A percentile compares a stretch with the other conserved stretches of the same genome.
phyloP scores from a whole-genome alignment of 1,140 invertebrate species.

The Drosophila grimshawi region DNA sequence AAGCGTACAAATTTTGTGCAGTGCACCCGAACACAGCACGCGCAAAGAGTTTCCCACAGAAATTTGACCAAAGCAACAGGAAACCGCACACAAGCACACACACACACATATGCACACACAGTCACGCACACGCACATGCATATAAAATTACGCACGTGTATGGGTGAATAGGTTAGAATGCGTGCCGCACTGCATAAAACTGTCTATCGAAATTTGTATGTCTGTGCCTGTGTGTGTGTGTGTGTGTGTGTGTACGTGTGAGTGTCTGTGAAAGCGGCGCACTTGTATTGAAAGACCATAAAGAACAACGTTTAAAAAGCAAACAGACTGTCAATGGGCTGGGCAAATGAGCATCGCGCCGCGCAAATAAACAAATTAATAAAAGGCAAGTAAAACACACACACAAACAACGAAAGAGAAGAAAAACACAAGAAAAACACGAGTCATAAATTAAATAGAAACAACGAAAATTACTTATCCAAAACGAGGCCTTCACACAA shows the following conservation, averaged over 20 bases:
- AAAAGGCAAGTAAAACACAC: slow-evolving; percentile 72
- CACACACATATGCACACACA: slow-evolving; percentile 20
- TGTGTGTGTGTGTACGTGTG: slow-evolving; percentile 22
- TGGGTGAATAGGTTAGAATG: slow-evolving; percentile 22
- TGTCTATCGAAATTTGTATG: slow-evolving; percentile 49
- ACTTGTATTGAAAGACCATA: slow-evolving; percentile 71
- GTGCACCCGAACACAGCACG: slow-evolving; percentile 38
- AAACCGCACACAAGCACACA: slow-evolving; percentile 40
- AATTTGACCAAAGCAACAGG: slow-evolving; percentile 61
- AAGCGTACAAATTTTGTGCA: slow-evolving; percentile 1
- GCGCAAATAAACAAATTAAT: slow-evolving; percentile 82
- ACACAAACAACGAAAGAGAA: slow-evolving; percentile 38
- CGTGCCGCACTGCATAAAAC: slow-evolving; percentile 40
- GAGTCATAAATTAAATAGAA: slow-evolving; percentile 82
- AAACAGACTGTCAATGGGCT: slow-evolving; percentile 45
- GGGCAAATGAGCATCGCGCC: slow-evolving; percentile 45
- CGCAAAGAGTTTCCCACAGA: slow-evolving; percentile 46
- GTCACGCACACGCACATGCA: slow-evolving; percentile 21
- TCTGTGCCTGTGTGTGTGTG: slow-evolving; percentile 5
- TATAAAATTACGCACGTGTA: not conserved
- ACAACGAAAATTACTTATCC: slow-evolving; percentile 81
- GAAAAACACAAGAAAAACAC: slow-evolving; percentile 64
- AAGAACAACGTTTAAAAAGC: slow-evolving; percentile 57
- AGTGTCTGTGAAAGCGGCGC: slow-evolving; percentile 37
- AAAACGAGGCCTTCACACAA: slow-evolving; percentile 41